Base-by-base conservation (phyloP, 1,140 invertebrate species). In the Drosophila ercepeae region DNA sequence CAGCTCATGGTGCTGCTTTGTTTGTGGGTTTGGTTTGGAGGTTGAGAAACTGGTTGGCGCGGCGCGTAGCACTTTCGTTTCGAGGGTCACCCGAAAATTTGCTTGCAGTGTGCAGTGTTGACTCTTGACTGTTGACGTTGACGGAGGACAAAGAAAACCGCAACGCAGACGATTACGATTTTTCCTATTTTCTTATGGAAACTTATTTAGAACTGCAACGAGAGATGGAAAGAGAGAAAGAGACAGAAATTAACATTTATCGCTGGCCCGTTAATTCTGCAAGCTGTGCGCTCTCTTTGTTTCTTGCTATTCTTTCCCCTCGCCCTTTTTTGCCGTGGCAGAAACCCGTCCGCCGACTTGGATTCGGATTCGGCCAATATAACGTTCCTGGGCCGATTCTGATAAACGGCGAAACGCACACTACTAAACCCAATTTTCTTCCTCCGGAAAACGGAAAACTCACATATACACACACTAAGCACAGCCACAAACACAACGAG, bases 1-100 rank as follows among this genome's bases (percentile, higher is more conserved):
- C 97, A 98, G 95, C 97, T 98, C 97, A 98, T 98, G 69, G 61
- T 74, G 70, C 46, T 74, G 70, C 46, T 79, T 69, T 84, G 48
- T 75, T 88, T 78, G 83, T 78, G 74, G 72, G 75, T 59, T 74
- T 50, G 64, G 54, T 67, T 65, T 65, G 67, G 63, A 76, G 73
- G 63, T 72, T 39, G 34, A 13, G 55, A 42, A 32, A 39, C 53
- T 75, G 41, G 46, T 34, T 69, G 52, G 78, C 73, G 79, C 77
- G 61, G 57, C 82, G 61, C 59, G 65, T 64, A 59, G 49, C 68
- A 81, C 61, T 52, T 71, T 71, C 78, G 50, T 54, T 68, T 64
- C 48, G 21, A 55, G 60, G 29, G 48, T 59, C 53, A 42, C 64
- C 75, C 74, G 76, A 86, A 68, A 58, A 73, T n/a, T n/a, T n/a